A percentile compares a stretch with the other conserved stretches of the same genome.
phyloP scores from a whole-genome alignment of 2,797 vertebrate species.

The Cyclura pinguis region DNA sequence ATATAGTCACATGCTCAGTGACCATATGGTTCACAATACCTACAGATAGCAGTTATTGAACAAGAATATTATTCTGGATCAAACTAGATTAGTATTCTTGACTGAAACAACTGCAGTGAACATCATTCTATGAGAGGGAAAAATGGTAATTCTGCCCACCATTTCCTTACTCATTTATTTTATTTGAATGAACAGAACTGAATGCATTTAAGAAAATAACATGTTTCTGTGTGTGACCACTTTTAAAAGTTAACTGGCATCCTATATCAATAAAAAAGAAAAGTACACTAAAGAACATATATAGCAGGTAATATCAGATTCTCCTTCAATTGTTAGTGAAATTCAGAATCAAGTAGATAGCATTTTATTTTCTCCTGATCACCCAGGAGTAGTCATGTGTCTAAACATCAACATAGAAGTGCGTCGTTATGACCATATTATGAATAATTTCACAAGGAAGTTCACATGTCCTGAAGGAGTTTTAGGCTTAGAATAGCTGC shows the following conservation, averaged over 20 bases:
- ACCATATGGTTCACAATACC: background rate
- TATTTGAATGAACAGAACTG: slow-evolving; percentile 3
- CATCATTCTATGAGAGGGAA: background rate
- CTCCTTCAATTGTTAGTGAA: background rate
- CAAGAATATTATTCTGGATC: background rate
- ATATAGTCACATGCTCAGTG: background rate
- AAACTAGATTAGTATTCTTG: slow-evolving; percentile 8
- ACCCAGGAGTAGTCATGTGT: background rate
- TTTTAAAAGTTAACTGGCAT: background rate
- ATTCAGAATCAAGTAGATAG: background rate
- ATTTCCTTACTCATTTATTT: background rate
- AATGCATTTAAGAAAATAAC: background rate
- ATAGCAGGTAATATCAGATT: background rate
- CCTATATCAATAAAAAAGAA: background rate
- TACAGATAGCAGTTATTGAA: background rate
- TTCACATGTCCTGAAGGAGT: background rate
- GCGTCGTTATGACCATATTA: background rate
- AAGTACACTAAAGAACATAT: background rate
- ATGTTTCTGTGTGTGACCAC: background rate
- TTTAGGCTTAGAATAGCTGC: background rate
- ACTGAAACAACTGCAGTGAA: slow-evolving; percentile 4
- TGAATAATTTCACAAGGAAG: background rate
- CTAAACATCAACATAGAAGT: background rate
- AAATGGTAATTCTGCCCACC: background rate
- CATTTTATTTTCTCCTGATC: background rate